phyloP scores from a whole-genome alignment of 2,888 invertebrate species.

The Meiosimyza platycephala region DNA sequence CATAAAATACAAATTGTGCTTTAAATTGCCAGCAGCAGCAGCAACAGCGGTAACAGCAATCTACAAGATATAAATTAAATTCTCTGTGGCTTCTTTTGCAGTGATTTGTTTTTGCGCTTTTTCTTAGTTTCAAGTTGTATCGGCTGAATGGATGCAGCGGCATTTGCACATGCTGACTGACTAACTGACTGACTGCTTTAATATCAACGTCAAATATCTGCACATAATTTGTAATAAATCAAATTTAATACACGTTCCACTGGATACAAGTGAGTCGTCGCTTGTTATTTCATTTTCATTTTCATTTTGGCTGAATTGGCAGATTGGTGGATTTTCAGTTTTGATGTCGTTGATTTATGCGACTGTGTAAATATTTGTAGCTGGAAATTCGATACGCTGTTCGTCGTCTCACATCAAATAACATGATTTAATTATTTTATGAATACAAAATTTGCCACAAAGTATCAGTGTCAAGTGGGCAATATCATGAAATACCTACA shows the following conservation, averaged over 20 bases:
- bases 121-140: not conserved
- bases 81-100: not conserved
- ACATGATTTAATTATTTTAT: too few relatives aligned
- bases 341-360: slow-evolving; percentile 34
- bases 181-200: too few relatives aligned
- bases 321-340: not conserved
- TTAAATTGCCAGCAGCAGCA: slow-evolving; percentile 4
- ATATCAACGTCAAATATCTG: slow-evolving; percentile 36
- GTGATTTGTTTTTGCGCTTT: not conserved
- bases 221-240: slow-evolving; percentile 43
- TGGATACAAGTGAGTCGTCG: not conserved
- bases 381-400: slow-evolving; percentile 15
- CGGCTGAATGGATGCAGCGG: slow-evolving; percentile 12
- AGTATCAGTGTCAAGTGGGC: too few relatives aligned
- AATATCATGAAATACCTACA: too few relatives aligned
- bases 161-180: slow-evolving; percentile 6
- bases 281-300: slow-evolving; percentile 2
- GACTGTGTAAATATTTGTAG: slow-evolving; percentile 32
- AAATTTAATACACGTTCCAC: slow-evolving; percentile 37
- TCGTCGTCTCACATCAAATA: slow-evolving; percentile 11
- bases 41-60: not conserved
- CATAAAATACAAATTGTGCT: slow-evolving; percentile 26
- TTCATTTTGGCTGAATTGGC: not conserved
- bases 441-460: too few relatives aligned
- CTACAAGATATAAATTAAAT: slow-evolving; percentile 23